phyloP scores from a whole-genome alignment of 1,140 invertebrate genomes.

The Berghia stephanieae region DNA sequence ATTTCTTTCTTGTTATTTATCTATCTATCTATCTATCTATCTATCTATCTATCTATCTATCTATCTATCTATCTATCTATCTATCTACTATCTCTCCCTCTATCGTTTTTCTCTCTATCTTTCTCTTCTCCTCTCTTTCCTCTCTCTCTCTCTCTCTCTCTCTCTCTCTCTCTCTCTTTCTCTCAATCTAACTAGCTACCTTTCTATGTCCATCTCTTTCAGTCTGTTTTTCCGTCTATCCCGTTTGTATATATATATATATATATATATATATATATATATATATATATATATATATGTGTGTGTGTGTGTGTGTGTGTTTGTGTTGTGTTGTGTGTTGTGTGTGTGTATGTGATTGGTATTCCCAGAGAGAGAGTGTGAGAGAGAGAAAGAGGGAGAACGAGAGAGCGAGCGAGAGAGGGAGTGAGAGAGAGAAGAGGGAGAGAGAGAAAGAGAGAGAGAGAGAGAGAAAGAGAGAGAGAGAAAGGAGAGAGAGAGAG shows the following conservation, averaged over 20 bases:
- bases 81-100: no score
- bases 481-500: no score
- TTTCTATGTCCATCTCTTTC: not conserved
- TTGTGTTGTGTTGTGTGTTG: no score
- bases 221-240: not conserved
- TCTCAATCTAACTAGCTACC: not conserved
- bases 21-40: not conserved
- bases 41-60: not conserved
- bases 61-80: conserved; percentile 9
- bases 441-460: not conserved
- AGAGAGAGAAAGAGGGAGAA: conserved; percentile 1
- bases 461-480: not conserved
- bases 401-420: no score
- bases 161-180: not conserved
- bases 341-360: not conserved
- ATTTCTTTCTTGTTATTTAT: no score
- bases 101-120: not conserved
- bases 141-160: not conserved
- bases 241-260: not conserved
- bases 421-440: not conserved
- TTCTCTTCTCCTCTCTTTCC: not conserved
- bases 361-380: conserved; percentile 4
- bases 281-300: not conserved
- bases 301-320: not conserved
- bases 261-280: not conserved